Evolutionary conservation across 2,888 invertebrate genomes (phyloP), one percentile per base, ranked within the genome.

Genomic region (Cancer borealis): DNA sequence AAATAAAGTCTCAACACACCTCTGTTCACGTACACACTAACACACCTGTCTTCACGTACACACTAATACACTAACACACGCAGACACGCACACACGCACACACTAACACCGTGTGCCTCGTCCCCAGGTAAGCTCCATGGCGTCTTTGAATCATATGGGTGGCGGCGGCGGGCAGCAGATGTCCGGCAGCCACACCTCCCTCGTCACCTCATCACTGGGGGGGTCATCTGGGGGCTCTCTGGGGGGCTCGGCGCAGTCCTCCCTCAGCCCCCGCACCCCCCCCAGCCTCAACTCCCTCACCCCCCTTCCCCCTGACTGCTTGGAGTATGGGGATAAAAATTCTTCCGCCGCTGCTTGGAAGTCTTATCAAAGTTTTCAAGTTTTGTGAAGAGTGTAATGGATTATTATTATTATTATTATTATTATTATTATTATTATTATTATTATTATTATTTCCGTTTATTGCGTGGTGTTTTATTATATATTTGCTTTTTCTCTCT

Each of bases 281-380:
- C 93, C 95, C 21, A 92, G 92, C n/a, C 91, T 93, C 90, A 92
- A 92, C 92, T 92, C 94, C 88, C 94, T 95, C 88, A 95, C 95
- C 30, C 95, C 95, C 60, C 93, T 95, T 30, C 93, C 95, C 30
- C 88, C 96, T 47, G 96, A 96, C 95, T 96, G 96, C 95, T 95
- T 96, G 54, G 96, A 96, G 92, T 96, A 96, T 95, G 95, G 95
- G 93, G 96, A 96, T 92, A 96, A 96, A 93, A 95, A 96, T 92
- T 94, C 96, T 21, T 73, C 91, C 30, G 95, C 96, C 45, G 96
- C 96, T 92, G 95, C 96, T 26, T 96, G 96, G 96, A 96, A 96
- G 95, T 93, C 95, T 14, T 96, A 96, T 95, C 96, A 96, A 95
- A 96, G 96, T 94, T 96, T 96, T 94, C 96, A 96, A 95, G 96